These are phyloP conservation scores for Protaetia brevitarsis DNA, from an alignment of 1,140 invertebrate species.

Conservation along the genomic window DNA sequence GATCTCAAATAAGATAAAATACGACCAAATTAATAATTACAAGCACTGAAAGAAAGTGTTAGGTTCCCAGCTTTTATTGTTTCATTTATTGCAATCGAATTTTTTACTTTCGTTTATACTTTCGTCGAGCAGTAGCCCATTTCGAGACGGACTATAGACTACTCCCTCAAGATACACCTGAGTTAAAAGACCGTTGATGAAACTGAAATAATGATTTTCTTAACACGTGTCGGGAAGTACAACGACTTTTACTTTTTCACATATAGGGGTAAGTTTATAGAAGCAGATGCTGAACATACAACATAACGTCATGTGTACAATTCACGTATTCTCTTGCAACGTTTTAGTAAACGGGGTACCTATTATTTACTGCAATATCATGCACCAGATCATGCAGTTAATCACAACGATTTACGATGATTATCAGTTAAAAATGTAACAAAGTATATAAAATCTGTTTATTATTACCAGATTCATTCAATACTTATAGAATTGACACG, in stretches of 20 bases:
- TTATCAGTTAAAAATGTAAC: background rate
- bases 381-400: too few relatives aligned
- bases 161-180: slow-evolving; percentile 26
- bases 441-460: background rate
- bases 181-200: slow-evolving; percentile 24
- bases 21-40: too few relatives aligned
- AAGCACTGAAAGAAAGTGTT: too few relatives aligned
- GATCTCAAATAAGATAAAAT: too few relatives aligned
- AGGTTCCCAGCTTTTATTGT: too few relatives aligned
- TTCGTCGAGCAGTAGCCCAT: too few relatives aligned
- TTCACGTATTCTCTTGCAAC: background rate
- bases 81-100: too few relatives aligned
- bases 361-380: background rate
- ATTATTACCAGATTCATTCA: too few relatives aligned
- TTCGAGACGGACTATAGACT: background rate
- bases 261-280: slow-evolving; percentile 24
- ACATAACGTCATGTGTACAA: slow-evolving; percentile 16
- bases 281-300: slow-evolving; percentile 21
- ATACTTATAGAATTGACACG: too few relatives aligned
- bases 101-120: too few relatives aligned
- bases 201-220: slow-evolving; percentile 24
- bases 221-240: slow-evolving; percentile 23
- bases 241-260: slow-evolving; percentile 25
- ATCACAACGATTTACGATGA: background rate
- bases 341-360: slow-evolving; percentile 4